phyloP scores from a whole-genome alignment of 2,113 vertebrate species.

The Odontesthes bonariensis region DNA sequence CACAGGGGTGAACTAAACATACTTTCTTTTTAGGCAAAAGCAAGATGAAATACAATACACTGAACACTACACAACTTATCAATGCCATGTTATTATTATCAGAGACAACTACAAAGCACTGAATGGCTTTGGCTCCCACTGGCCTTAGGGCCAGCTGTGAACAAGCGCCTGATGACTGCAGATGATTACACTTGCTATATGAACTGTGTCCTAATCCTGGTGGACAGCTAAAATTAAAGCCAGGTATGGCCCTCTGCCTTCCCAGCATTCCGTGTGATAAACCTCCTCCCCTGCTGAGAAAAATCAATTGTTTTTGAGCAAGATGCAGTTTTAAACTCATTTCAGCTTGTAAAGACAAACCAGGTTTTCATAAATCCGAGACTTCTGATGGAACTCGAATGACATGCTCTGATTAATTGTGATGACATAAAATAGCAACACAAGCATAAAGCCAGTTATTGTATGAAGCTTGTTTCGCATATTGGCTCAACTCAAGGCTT shows the following conservation, averaged over 20 bases:
- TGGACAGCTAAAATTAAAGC: constrained; percentile 79
- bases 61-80: constrained; percentile 15
- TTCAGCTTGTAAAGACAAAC: constrained; percentile 1
- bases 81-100: constrained; percentile 51
- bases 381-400: background rate
- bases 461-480: background rate
- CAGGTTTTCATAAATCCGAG: constrained; percentile 2
- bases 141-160: constrained; percentile 57
- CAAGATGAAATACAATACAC: background rate
- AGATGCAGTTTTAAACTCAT: constrained; percentile 30
- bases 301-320: constrained; percentile 44
- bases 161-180: constrained; percentile 56
- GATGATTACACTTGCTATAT: constrained; percentile 75
- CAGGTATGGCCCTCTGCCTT: constrained; percentile 72
- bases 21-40: background rate
- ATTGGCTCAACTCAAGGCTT: too few species aligned
- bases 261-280: constrained; percentile 67
- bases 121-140: constrained; percentile 30
- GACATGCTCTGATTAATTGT: background rate
- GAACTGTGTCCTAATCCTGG: constrained; percentile 76
- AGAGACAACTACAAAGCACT: constrained; percentile 65
- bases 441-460: too few species aligned
- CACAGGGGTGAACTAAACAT: background rate
- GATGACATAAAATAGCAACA: too few species aligned
- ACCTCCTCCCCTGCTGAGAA: constrained; percentile 62